Base-by-base conservation (phyloP, 2,797 vertebrate species). In the Cygnus olor region DNA sequence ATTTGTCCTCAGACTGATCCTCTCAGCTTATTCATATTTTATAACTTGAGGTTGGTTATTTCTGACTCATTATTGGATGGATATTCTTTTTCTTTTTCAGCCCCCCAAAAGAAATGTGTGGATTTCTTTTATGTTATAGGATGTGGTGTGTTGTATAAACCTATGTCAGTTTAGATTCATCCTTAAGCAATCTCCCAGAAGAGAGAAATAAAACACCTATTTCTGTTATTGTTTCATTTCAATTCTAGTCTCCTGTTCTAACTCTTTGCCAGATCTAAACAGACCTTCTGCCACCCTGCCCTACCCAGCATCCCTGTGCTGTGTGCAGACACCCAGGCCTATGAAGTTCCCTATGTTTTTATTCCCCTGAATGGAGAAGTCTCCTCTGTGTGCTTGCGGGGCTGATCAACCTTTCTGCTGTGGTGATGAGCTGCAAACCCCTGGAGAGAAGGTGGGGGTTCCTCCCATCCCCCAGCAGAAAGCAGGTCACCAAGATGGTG, bases 11-110 rank as follows among this genome's bases (percentile, higher is more conserved):
- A 91, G 80, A 94, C 88, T 90, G 95, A 88, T 28, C 53, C 82
- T 93, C 82, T 93, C 88, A 94, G 88, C 78, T 96, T 97, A 97
- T 98, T 98, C 6, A 14, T 94, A 88, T 94, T 97, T 97, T 95
- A 91, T 93, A 81, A 70, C 80, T 95, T 93, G 65, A 96, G 96
- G 94, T 73, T 69, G 69, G 84, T 95, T 96, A 70, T 91, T 88
- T 87, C 68, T 93, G 77, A 90, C 70, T 97, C 94, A 93, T 97
- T 96, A 89, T 76, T 89, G 74, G 89, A 76, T 82, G 72, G 70
- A 91, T 89, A 92, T 95, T n/a, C 60, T 82, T 80, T 51, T 57
- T 68, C 57, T 24, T 80, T 80, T 93, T 89, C 28, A 85, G 69
- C 18, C 11, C 28, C 63, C 34, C 85, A 42, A 34, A 82, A 51